phyloP scores from a whole-genome alignment of 2,888 invertebrate species.

The Temnothorax ravouxi region DNA sequence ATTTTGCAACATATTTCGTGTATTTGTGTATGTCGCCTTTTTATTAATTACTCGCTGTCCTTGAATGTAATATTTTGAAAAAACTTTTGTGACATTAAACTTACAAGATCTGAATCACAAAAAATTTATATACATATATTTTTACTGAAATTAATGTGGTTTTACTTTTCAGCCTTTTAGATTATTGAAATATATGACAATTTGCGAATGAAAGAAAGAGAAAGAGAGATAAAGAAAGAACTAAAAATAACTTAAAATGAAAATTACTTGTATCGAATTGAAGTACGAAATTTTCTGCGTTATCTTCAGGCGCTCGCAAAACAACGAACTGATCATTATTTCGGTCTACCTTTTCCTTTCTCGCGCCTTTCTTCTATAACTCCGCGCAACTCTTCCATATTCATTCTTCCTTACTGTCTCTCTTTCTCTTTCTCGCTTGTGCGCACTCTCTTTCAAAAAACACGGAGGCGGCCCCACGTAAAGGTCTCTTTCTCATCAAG shows the following conservation, averaged over 20 bases:
- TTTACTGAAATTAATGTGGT: background rate
- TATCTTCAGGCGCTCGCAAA: constrained; percentile 59
- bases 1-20: background rate
- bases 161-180: background rate
- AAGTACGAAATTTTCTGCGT: constrained; percentile 26
- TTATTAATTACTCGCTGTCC: background rate
- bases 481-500: constrained; percentile 59
- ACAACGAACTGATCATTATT: constrained; percentile 62
- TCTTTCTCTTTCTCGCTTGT: constrained; percentile 19
- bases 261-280: background rate
- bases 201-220: background rate
- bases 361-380: constrained; percentile 51
- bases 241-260: background rate
- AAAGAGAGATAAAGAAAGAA: background rate
- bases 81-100: background rate
- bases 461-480: constrained; percentile 35
- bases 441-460: constrained; percentile 59
- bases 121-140: background rate
- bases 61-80: background rate
- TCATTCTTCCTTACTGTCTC: constrained; percentile 29
- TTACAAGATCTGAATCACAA: background rate
- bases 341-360: constrained; percentile 44
- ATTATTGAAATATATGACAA: background rate
- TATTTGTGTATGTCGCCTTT: background rate
- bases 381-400: constrained; percentile 47